Evolutionary conservation across 1,140 invertebrate genomes (phyloP).

Genomic region (Hestina assimilis): DNA sequence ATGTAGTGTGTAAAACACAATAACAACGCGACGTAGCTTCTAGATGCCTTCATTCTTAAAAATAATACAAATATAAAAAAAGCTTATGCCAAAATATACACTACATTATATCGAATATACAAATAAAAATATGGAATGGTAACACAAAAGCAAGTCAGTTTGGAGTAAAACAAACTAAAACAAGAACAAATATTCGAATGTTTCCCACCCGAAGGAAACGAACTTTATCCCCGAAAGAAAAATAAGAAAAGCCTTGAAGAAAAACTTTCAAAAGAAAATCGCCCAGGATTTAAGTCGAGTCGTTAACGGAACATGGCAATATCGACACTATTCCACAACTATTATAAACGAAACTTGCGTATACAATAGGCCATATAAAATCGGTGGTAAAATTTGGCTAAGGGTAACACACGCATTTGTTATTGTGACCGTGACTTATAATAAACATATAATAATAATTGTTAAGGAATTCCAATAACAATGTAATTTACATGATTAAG

Average conservation of each 20-base stretch:
- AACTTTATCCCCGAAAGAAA: conserved; percentile 42
- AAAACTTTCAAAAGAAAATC: conserved; percentile 25
- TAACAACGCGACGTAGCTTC: no score
- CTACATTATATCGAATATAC: neutral
- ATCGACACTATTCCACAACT: neutral
- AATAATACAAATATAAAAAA: neutral
- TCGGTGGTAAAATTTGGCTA: conserved; percentile 26
- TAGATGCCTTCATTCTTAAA: no score
- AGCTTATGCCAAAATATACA: neutral
- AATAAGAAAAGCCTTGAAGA: neutral
- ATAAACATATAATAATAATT: neutral
- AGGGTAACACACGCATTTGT: conserved; percentile 7
- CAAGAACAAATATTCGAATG: conserved; percentile 42
- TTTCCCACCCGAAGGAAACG: conserved; percentile 56
- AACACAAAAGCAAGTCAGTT: conserved; percentile 6
- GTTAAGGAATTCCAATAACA: neutral
- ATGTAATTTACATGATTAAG: neutral
- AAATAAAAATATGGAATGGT: conserved; percentile 16
- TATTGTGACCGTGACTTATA: conserved; percentile 4
- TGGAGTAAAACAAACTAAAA: neutral
- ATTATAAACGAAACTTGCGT: conserved; percentile 11
- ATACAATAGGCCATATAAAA: conserved; percentile 2
- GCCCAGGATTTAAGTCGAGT: conserved; percentile 33
- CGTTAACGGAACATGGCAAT: conserved; percentile 12
- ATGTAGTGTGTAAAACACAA: no score